phyloP scores from a whole-genome alignment of 2,888 invertebrate species.

The Masnerella sp. region DNA sequence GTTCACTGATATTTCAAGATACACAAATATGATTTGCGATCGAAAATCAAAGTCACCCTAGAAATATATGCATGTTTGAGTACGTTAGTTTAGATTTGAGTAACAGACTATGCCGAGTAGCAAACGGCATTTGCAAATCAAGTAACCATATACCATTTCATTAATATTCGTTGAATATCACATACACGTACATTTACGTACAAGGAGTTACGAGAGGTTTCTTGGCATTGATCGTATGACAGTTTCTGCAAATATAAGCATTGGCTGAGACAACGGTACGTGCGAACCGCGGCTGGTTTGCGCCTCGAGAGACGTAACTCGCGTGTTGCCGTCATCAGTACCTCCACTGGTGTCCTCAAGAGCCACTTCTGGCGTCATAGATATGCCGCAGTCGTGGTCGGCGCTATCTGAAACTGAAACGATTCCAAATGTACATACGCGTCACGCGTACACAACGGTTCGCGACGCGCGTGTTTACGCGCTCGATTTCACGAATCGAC shows the following conservation, averaged over 20 bases:
- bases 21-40: too few relatives aligned
- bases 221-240: slow-evolving; percentile 79
- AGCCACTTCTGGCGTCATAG: slow-evolving; percentile 65
- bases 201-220: slow-evolving; percentile 82
- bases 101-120: slow-evolving; percentile 7
- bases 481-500: slow-evolving; percentile 15
- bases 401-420: slow-evolving; percentile 65
- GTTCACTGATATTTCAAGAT: too few relatives aligned
- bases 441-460: slow-evolving; percentile 26
- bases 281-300: slow-evolving; percentile 64
- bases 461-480: slow-evolving; percentile 36
- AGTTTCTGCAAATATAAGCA: slow-evolving; percentile 83
- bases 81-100: slow-evolving; percentile 17
- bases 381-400: slow-evolving; percentile 65
- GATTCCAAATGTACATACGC: slow-evolving; percentile 37
- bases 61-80: too few relatives aligned
- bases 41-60: too few relatives aligned
- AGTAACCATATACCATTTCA: slow-evolving; percentile 45
- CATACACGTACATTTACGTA: slow-evolving; percentile 67
- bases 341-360: slow-evolving; percentile 64
- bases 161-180: slow-evolving; percentile 55
- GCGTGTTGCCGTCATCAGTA: slow-evolving; percentile 65
- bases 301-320: slow-evolving; percentile 64
- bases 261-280: slow-evolving; percentile 78
- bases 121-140: slow-evolving; percentile 40